Evolutionary conservation across 2,797 vertebrate species (phyloP), one percentile per base, ranked within the genome.

Genomic region (Mormyrus hasselquistii): DNA sequence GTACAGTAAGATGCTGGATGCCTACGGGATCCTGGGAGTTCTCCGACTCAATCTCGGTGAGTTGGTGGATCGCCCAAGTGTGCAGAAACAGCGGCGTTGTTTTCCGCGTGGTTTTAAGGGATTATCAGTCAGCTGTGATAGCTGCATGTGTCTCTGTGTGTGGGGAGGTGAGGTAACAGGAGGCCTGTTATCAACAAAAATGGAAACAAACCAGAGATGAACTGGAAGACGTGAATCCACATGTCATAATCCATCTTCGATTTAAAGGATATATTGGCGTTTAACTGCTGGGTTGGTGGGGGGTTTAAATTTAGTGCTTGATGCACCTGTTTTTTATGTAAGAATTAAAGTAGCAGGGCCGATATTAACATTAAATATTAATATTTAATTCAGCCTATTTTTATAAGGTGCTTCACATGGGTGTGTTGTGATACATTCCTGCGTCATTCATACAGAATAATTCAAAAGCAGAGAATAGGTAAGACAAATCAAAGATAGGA

Each of bases 41-140:
- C 95, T 99, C 85, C 97, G 98, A 22, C 95, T 99, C 88, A 99
- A 99, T 91, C 96, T 99, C 1, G 98, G 99, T 99, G 94, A 97
- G 97, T 95, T 88, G 14, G 25, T 50, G 0, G 76, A 25, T 14
- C 2, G 4, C 52, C 7, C 3, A 2, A 9, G 7, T 9, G 22
- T 52, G n/a, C 19, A 53, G 38, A 65, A 49, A 44, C n/a, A 3
- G 10, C 0, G 16, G 59, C 44, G 55, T 89, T 76, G 47, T 7
- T 14, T 90, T 90, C 7, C 7, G 59, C n/a, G 3, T 62, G n/a
- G 22, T 62, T 62, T 25, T 62, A 62, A 57, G 52, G 82, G 69
- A 34, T 14, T 5, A 4, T 49, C 41, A 29, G 41, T 83, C 16
- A 34, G 38, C 12, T 49, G 25, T 4, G 19, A 4, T 38, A 55